These are phyloP conservation scores for Agapornis roseicollis DNA, from an alignment of 2,113 vertebrate species.

Conservation along the genomic window DNA sequence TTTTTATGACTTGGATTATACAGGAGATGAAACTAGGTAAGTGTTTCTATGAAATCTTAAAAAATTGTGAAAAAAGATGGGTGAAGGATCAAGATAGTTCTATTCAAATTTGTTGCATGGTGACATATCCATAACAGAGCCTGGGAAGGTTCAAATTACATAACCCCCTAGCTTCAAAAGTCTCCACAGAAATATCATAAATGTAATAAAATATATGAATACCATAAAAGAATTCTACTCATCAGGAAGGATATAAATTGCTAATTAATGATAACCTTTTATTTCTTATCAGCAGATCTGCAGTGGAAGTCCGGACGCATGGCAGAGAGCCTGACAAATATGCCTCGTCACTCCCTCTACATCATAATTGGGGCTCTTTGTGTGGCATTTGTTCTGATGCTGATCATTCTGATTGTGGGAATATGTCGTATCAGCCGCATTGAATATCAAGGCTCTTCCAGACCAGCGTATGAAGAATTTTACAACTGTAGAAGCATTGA, in stretches of 20 bases:
- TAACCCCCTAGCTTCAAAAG: not conserved
- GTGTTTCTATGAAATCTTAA: not conserved
- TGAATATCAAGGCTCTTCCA: slow-evolving; percentile 95
- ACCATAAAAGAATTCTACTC: not conserved
- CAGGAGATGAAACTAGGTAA: not conserved
- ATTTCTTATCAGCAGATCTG: slow-evolving; percentile 76
- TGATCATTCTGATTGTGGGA: slow-evolving; percentile 97
- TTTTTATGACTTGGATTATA: not conserved
- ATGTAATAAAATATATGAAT: not conserved
- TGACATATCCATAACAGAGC: not conserved
- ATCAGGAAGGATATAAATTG: not conserved
- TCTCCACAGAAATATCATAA: not conserved
- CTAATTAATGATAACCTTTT: not conserved
- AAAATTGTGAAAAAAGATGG: not conserved
- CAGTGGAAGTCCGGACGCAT: slow-evolving; percentile 93
- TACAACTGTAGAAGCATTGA: slow-evolving; percentile 99
- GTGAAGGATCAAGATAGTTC: not conserved
- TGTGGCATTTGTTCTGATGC: slow-evolving; percentile 94
- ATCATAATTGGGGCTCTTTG: slow-evolving; percentile 97
- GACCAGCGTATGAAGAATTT: slow-evolving; percentile 95
- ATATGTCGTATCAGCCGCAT: slow-evolving; percentile 99
- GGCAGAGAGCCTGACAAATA: slow-evolving; percentile 91
- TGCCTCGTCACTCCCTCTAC: slow-evolving; percentile 96
- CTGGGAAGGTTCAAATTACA: not conserved
- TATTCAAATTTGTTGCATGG: not conserved